Evolutionary conservation across 1,140 invertebrate species (phyloP), one percentile per base, ranked within the genome.

Genomic region (Drosophila busckii): DNA sequence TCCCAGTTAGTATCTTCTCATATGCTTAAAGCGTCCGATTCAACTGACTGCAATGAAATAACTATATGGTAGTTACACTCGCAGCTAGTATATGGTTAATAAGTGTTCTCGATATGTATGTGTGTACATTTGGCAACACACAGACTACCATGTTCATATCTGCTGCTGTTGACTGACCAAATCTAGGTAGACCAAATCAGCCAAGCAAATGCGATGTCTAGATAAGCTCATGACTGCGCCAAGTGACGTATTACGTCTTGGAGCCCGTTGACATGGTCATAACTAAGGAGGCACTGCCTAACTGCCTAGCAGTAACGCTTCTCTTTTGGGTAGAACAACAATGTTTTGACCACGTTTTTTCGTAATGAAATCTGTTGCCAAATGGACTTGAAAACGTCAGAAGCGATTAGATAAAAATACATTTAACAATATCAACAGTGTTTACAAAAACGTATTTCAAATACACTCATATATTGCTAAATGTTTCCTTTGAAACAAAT

Each of bases 141-240:
- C 9, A 12, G 10, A 16, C 25, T 40, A 55, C 42, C 32, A 25
- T 28, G 46, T 23, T 37, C 55, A 59, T 28, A 40, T 53, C 49
- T 38, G 49, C n/a, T n/a, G n/a, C n/a, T 40, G 49, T 53, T 53
- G 31, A 44, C 31, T 20, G n/a, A 60, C 31, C 25, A 45, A 60
- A 60, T 60, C 56, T 42, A 25, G 13, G 49, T 3, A 16, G 40
- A 22, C 12, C 10, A 35, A 55, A 55, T 55, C 50, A 55, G 49
- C 4, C 9, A 9, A 29, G 12, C 22, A 40, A 63, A 40, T 38
- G 38, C 41, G 35, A 44, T 58, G 54, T 62, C 26, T 19, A 80
- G 73, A 78, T 78, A 78, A 82, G 71, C 40, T 29, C 23, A 25
- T 20, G n/a, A 58, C 50, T 80, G 73, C 75, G 73, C 42, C 73